These are phyloP conservation scores for Leptonema lineaticorne DNA, from an alignment of 1,140 invertebrate genomes.

Conservation along the genomic window DNA sequence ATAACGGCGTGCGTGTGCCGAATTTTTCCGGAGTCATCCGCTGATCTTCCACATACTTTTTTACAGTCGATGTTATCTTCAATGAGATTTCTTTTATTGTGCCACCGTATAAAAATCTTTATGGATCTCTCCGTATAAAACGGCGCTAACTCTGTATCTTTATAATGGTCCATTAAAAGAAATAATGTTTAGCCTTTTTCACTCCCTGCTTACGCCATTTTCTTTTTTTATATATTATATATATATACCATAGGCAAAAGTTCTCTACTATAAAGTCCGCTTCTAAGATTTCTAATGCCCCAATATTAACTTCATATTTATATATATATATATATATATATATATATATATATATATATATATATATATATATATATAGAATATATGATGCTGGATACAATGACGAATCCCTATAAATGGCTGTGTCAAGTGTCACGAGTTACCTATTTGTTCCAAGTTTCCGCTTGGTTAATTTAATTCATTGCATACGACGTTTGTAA, in stretches of 20 bases:
- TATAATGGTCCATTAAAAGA: no score
- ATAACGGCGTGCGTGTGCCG: background rate
- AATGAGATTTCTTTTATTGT: background rate
- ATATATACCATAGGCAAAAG: no score
- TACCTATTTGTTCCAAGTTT: conserved; percentile 29
- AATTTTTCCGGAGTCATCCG: background rate
- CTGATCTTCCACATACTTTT: conserved; percentile 3
- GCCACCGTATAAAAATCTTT: background rate
- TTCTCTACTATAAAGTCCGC: no score
- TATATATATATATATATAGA: background rate
- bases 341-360: background rate
- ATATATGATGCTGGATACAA: background rate
- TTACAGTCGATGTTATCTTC: background rate
- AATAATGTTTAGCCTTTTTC: no score
- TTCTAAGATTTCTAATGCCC: no score
- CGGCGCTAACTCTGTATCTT: no score
- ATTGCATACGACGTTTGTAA: conserved; percentile 18
- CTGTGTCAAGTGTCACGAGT: conserved; percentile 12
- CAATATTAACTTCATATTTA: no score
- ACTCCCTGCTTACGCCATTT: no score
- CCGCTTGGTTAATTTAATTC: conserved; percentile 38
- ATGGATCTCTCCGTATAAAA: background rate
- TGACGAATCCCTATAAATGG: background rate
- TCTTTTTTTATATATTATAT: no score
- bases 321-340: background rate